phyloP scores from a whole-genome alignment of 2,113 vertebrate species.

The Hippocampus comes region DNA sequence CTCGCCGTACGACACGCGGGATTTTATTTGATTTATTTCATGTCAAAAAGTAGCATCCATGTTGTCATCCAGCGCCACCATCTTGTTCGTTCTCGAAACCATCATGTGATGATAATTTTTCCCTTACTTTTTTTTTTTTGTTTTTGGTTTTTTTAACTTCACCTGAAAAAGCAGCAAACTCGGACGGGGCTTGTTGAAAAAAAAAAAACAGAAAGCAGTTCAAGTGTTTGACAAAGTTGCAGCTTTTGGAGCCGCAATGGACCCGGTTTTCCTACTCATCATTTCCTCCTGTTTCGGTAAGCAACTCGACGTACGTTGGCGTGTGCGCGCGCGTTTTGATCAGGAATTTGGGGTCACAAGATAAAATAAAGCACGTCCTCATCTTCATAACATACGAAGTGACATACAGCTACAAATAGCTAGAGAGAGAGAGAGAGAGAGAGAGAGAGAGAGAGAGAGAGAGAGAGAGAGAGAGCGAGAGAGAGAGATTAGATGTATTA shows the following conservation, averaged over 20 bases:
- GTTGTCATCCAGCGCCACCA: not conserved
- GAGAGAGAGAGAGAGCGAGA: no score
- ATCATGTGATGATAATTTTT: not conserved
- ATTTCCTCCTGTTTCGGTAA: conserved; percentile 2
- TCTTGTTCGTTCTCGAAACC: not conserved
- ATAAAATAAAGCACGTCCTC: no score
- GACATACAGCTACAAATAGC: no score
- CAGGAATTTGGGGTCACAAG: no score
- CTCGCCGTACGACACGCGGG: not conserved
- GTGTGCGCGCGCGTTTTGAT: no score
- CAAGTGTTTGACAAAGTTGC: not conserved
- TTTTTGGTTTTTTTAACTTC: no score
- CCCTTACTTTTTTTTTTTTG: not conserved
- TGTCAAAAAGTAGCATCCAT: not conserved
- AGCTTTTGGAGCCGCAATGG: not conserved
- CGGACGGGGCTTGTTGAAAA: not conserved
- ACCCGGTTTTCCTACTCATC: not conserved
- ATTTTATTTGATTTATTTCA: not conserved
- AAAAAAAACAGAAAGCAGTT: not conserved
- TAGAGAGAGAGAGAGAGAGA: no score
- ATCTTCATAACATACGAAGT: no score
- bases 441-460: no score
- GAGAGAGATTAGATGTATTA: no score
- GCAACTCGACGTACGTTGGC: not conserved
- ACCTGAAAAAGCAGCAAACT: not conserved